phyloP scores from a whole-genome alignment of 1,140 invertebrate species.

The Stegodyphus dumicola region DNA sequence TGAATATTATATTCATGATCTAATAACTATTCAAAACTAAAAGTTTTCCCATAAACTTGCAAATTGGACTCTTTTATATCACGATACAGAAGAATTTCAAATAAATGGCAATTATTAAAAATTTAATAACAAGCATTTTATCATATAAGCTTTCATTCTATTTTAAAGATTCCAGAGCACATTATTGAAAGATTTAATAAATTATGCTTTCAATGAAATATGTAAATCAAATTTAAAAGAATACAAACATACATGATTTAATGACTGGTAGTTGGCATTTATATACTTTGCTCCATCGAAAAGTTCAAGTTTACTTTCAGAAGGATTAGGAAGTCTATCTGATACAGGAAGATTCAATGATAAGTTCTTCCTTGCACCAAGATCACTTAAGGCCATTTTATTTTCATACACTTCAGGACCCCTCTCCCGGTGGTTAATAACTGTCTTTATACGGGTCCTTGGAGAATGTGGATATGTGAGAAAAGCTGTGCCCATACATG shows the following conservation, averaged over 20 bases:
- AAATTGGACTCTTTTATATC: too few relatives aligned
- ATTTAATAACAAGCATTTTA: too few relatives aligned
- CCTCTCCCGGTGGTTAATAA: constrained; percentile 58
- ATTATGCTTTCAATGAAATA: not conserved
- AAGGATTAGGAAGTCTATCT: not conserved
- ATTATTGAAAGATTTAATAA: not conserved
- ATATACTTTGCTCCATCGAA: constrained; percentile 23
- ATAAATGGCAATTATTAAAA: too few relatives aligned
- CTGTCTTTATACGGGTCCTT: constrained; percentile 76
- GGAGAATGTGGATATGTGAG: constrained; percentile 69
- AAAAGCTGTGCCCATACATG: constrained; percentile 52
- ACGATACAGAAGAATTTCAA: too few relatives aligned
- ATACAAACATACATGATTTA: constrained; percentile 24
- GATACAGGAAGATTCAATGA: constrained; percentile 32
- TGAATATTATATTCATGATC: too few relatives aligned
- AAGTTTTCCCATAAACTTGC: too few relatives aligned
- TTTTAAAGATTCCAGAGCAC: too few relatives aligned
- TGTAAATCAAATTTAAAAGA: not conserved
- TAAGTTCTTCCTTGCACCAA: constrained; percentile 15
- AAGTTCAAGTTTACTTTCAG: constrained; percentile 13
- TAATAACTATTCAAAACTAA: too few relatives aligned
- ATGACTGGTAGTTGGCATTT: constrained; percentile 43
- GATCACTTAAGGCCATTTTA: constrained; percentile 68
- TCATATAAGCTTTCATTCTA: too few relatives aligned
- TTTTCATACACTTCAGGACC: constrained; percentile 66